Percentiles rank a stretch among this genome's conserved stretches.
phyloP scores from a whole-genome alignment of 2,797 vertebrate genomes.

The Lepus oiostolus region DNA sequence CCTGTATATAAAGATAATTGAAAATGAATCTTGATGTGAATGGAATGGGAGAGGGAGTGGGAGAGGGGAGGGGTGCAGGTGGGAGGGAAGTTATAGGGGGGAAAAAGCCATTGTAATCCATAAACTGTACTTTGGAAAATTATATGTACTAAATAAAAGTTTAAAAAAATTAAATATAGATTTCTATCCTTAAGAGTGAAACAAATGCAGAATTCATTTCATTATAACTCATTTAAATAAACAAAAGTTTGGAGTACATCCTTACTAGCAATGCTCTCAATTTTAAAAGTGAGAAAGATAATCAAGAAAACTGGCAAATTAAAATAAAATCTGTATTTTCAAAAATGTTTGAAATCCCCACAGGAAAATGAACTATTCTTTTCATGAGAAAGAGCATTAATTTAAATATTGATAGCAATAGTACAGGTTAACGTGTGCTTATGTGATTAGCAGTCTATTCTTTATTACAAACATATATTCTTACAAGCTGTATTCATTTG shows the following conservation, averaged over 20 bases:
- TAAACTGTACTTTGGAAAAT: too few species aligned
- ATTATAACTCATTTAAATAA: not conserved
- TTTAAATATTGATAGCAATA: conserved; percentile 39
- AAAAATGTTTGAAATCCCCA: conserved; percentile 31
- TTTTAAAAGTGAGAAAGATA: conserved; percentile 51
- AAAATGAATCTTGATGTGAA: too few species aligned
- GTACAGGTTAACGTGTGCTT: conserved; percentile 6
- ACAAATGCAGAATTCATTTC: conserved; percentile 41
- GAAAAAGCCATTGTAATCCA: too few species aligned
- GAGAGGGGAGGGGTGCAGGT: too few species aligned
- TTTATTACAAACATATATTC: conserved; percentile 40
- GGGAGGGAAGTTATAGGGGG: too few species aligned
- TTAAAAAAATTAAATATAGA: too few species aligned
- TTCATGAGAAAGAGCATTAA: not conserved
- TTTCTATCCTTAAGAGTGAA: not conserved
- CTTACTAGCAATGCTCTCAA: not conserved
- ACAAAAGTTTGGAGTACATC: not conserved
- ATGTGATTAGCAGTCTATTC: conserved; percentile 19
- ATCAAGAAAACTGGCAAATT: not conserved
- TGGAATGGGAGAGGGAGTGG: too few species aligned
- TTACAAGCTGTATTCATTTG: conserved; percentile 49
- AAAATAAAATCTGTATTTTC: conserved; percentile 7
- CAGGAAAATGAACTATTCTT: conserved; percentile 31
- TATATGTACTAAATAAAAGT: too few species aligned
- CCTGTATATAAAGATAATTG: too few species aligned